Base-by-base conservation (phyloP, 2,113 vertebrate genomes). In the Varanus salvator region DNA sequence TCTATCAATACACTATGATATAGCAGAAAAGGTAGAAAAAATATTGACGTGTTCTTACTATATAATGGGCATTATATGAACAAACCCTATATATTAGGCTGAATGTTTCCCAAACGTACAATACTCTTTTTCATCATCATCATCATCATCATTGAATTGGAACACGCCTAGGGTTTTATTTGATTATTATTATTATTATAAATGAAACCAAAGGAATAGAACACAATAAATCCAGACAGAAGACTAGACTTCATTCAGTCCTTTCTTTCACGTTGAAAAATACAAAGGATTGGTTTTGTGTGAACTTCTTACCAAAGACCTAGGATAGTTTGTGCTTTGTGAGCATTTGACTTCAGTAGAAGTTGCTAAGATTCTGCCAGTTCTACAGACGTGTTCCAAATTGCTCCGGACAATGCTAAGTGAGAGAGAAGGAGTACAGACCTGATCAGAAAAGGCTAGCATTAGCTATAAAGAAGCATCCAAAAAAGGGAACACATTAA, bases 401-500 rank as follows among this genome's bases (percentile, higher is more conserved):
- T 89, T 5, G 77, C 87, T 3, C 92, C 60, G 60, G 87, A 80
- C 44, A 93, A 14, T 6, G 80, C 25, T 19, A 87, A 92, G 80
- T 69, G 78, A 69, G 80, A 81, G 74, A 89, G 23, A 93, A 90
- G 50, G 57, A 86, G 82, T 29, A 91, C 57, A 91, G 86, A 92
- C 50, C n/a, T 1, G 85, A 68, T 64, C 85, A 85, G 60, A 86
- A 34, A 72, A 82, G 78, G 14, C 50, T 57, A 82, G 68, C 64
- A 85, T 71, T 91, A 88, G 91, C 77, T 72, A 86, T 94, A 95
- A 88, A 90, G 68, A 84, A 0, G 0, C 80, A 48, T 68, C 87
- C 84, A 69, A 71, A 80, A 93, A 90, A 88, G 87, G 94, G 91
- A 75, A 84, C 80, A 85, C 74, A 88, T 92, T 90, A 89, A 92